phyloP scores from a whole-genome alignment of 2,113 vertebrate species.

The Coregonus clupeaformis region DNA sequence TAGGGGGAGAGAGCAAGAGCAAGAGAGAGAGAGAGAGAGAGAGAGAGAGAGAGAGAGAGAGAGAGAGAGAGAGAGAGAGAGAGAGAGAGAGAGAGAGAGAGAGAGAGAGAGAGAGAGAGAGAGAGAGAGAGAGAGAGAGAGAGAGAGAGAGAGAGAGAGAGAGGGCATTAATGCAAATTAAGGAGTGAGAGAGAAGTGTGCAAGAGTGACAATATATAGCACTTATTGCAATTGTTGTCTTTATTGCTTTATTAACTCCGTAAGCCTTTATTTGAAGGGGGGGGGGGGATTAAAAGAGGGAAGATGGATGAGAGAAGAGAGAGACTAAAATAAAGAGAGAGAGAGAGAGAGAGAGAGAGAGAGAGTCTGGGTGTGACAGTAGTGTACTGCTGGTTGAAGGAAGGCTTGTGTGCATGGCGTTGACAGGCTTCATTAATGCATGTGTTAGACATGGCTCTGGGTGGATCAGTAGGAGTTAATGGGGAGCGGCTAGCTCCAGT shows the following conservation, averaged over 20 bases:
- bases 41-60: conserved; percentile 39
- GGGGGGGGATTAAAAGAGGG: conserved; percentile 32
- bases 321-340: conserved; percentile 8
- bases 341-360: conserved; percentile 9
- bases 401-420: conserved; percentile 6
- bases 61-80: conserved; percentile 26
- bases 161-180: conserved; percentile 6
- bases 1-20: conserved; percentile 39
- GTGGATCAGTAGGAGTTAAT: conserved; percentile 43
- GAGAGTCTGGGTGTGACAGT: conserved; percentile 4
- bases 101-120: conserved; percentile 4
- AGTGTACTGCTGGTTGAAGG: conserved; percentile 9
- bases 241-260: conserved; percentile 60
- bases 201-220: conserved; percentile 41
- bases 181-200: conserved; percentile 11
- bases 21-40: background rate
- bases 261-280: conserved; percentile 31
- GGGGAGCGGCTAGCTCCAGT: conserved; percentile 46
- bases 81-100: background rate
- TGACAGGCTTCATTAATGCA: background rate
- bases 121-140: background rate
- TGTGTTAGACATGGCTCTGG: background rate
- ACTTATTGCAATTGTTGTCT: conserved; percentile 48
- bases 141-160: conserved; percentile 25
- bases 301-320: conserved; percentile 50